Percentiles rank a stretch among this genome's conserved stretches.
Conservation (phyloP, 2,797 vertebrate species). For the Poecilia velifera region DNA sequence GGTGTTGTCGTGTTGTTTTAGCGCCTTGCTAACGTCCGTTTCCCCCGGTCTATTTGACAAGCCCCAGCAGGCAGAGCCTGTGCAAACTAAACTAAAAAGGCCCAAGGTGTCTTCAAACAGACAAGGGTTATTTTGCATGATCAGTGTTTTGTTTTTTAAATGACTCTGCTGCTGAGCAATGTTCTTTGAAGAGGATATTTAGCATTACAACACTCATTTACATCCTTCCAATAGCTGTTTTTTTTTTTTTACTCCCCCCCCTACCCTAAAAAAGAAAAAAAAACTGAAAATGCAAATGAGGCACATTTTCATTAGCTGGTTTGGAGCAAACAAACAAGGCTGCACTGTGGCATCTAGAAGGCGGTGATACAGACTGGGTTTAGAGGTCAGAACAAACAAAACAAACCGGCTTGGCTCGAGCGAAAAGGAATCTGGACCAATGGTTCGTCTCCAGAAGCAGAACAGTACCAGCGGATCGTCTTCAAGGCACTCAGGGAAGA, state of each 20-base stretch:
- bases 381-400: slow-evolving; percentile 15
- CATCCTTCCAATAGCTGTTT: slow-evolving; percentile 13
- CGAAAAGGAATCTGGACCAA: neutral
- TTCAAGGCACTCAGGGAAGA: neutral
- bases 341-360: slow-evolving; percentile 7
- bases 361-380: neutral
- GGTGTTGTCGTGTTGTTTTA: slow-evolving; percentile 19
- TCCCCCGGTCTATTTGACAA: slow-evolving; percentile 12
- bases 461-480: neutral
- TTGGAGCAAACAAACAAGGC: slow-evolving; percentile 15
- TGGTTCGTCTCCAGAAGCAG: neutral
- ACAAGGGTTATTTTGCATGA: neutral
- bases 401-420: neutral
- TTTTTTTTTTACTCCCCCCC: neutral
- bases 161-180: neutral
- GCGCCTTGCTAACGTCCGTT: slow-evolving; percentile 9
- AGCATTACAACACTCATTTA: slow-evolving; percentile 20
- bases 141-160: slow-evolving; percentile 8
- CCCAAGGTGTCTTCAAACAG: slow-evolving; percentile 9
- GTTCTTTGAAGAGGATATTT: slow-evolving; percentile 6
- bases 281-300: slow-evolving; percentile 17
- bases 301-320: slow-evolving; percentile 13
- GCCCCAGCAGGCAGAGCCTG: slow-evolving; percentile 11
- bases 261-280: neutral
- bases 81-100: slow-evolving; percentile 9